Evolutionary conservation across 1,140 invertebrate genomes (phyloP).

Genomic region (Drosophila azteca): DNA sequence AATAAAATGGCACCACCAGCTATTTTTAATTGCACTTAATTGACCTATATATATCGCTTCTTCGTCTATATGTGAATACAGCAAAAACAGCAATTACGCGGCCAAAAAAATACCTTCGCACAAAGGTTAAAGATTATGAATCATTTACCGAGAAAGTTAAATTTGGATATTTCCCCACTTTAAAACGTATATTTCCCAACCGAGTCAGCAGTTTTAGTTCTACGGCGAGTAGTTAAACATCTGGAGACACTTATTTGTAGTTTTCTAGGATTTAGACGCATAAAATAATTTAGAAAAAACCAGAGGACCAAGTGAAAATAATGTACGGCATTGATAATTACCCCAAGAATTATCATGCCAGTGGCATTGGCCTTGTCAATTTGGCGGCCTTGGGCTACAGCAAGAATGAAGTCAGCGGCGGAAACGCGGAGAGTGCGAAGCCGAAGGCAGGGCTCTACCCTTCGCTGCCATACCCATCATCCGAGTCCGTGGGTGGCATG

Average conservation of each 20-base stretch:
- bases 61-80: background rate
- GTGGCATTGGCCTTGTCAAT: slow-evolving; percentile 79
- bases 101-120: background rate
- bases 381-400: slow-evolving; percentile 78
- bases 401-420: slow-evolving; percentile 67
- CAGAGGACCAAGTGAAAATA: slow-evolving; percentile 39
- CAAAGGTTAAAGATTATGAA: slow-evolving; percentile 69
- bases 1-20: too few relatives aligned
- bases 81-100: background rate
- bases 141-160: slow-evolving; percentile 75
- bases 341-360: slow-evolving; percentile 81
- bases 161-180: slow-evolving; percentile 76
- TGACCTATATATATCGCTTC: background rate
- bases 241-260: slow-evolving; percentile 22
- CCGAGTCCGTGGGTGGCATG: slow-evolving; percentile 62
- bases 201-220: slow-evolving; percentile 71
- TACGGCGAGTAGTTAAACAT: slow-evolving; percentile 43
- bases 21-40: too few relatives aligned
- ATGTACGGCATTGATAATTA: slow-evolving; percentile 78
- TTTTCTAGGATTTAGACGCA: slow-evolving; percentile 32
- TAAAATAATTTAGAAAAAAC: slow-evolving; percentile 10
- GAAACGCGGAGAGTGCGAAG: slow-evolving; percentile 10
- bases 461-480: slow-evolving; percentile 71
- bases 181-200: slow-evolving; percentile 60
- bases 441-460: slow-evolving; percentile 72